phyloP scores from a whole-genome alignment of 2,888 invertebrate genomes.

The Meta bourneti region DNA sequence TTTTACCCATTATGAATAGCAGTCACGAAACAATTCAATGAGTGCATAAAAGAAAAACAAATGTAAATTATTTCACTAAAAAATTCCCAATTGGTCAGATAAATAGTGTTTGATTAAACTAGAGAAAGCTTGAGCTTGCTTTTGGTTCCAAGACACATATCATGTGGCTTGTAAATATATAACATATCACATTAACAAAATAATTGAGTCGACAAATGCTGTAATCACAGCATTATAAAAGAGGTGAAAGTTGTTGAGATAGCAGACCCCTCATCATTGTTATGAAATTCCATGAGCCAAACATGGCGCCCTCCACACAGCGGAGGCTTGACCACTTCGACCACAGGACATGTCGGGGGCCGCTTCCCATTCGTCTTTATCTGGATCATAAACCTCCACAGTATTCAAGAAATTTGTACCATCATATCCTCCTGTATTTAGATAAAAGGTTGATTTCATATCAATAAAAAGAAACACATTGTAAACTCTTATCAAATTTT shows the following conservation, averaged over 20 bases:
- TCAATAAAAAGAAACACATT: not conserved
- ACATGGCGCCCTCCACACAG: conserved; percentile 90
- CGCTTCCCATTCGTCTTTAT: conserved; percentile 87
- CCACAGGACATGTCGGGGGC: conserved; percentile 90
- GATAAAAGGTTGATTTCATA: not conserved
- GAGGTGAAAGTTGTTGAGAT: not conserved
- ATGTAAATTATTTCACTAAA: not conserved
- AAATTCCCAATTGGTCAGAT: not conserved
- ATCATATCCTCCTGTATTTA: conserved; percentile 90
- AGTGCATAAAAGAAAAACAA: no score
- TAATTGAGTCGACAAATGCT: not conserved
- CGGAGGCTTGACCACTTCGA: conserved; percentile 94
- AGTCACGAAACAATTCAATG: no score
- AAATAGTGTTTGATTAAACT: not conserved
- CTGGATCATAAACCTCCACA: conserved; percentile 93
- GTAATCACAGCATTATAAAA: not conserved
- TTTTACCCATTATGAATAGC: no score
- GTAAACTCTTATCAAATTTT: not conserved
- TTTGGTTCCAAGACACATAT: not conserved
- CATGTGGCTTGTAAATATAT: not conserved
- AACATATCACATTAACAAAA: not conserved
- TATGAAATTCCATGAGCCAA: conserved; percentile 80
- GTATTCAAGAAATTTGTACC: conserved; percentile 90
- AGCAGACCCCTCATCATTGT: not conserved
- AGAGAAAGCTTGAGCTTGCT: not conserved